These are phyloP conservation scores for Prionchulus punctatus DNA, from an alignment of 2,888 invertebrate genomes.

Conservation along the genomic window DNA sequence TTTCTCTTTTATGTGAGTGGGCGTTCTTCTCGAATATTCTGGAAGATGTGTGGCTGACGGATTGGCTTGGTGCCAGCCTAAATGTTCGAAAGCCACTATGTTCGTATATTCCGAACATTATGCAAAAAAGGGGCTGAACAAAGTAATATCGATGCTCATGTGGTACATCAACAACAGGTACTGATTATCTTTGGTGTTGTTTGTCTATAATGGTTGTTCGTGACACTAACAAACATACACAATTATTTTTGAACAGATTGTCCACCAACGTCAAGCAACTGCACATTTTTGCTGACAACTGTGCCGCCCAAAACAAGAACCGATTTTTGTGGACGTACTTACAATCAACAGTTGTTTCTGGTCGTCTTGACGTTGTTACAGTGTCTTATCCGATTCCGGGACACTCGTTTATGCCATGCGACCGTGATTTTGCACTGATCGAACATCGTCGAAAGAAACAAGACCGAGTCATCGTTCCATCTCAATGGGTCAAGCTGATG, in stretches of 20 bases:
- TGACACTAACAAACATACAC: too few relatives aligned
- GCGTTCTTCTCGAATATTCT: too few relatives aligned
- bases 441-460: neutral
- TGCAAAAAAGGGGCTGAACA: neutral
- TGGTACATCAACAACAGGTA: neutral
- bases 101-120: conserved; percentile 6
- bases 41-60: too few relatives aligned
- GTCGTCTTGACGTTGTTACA: conserved; percentile 7
- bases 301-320: too few relatives aligned
- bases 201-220: too few relatives aligned
- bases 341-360: neutral
- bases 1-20: too few relatives aligned
- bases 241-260: neutral
- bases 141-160: neutral
- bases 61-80: too few relatives aligned
- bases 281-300: neutral
- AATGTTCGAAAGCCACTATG: conserved; percentile 6
- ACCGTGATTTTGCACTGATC: neutral
- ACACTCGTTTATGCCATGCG: neutral
- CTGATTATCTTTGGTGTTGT: too few relatives aligned
- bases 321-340: neutral
- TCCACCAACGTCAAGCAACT: neutral
- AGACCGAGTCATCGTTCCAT: neutral
- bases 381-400: neutral
- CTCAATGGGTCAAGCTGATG: neutral